A percentile compares a stretch with the other conserved stretches of the same genome.
phyloP scores from a whole-genome alignment of 2,797 vertebrate genomes.

The Rhincodon typus region DNA sequence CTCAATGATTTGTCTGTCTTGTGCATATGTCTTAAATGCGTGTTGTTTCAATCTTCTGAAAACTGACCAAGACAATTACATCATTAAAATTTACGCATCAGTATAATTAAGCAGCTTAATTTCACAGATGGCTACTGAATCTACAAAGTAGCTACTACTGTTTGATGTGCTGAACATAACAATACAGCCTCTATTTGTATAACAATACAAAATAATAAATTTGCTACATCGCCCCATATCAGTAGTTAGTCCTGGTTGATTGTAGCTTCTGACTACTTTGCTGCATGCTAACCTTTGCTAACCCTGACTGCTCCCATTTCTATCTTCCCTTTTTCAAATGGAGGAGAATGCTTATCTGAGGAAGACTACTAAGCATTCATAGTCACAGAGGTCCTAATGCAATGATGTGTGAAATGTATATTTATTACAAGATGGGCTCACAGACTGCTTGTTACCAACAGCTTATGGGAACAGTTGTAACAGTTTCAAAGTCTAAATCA shows the following conservation, averaged over 20 bases:
- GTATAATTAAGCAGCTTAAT: not conserved
- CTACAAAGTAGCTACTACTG: not conserved
- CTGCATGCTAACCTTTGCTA: not conserved
- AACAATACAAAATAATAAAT: not conserved
- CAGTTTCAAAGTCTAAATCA: not conserved
- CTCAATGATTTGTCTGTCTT: not conserved
- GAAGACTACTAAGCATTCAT: not conserved
- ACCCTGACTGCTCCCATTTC: not conserved
- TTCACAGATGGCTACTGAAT: not conserved
- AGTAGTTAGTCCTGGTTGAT: not conserved
- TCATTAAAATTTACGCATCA: not conserved
- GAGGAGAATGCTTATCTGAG: not conserved
- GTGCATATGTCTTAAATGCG: too few relatives aligned
- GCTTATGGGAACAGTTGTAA: not conserved
- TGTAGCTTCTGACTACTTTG: not conserved
- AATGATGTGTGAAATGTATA: not conserved
- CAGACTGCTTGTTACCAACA: not conserved
- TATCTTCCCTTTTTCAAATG: not conserved
- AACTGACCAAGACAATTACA: too few relatives aligned
- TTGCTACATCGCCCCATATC: not conserved
- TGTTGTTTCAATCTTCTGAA: not conserved
- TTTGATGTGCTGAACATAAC: not conserved
- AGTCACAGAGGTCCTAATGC: not conserved
- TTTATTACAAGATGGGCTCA: not conserved
- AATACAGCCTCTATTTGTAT: not conserved